These are phyloP conservation scores for Drosophila diplacantha DNA, from an alignment of 2,888 invertebrate species.

Conservation along the genomic window DNA sequence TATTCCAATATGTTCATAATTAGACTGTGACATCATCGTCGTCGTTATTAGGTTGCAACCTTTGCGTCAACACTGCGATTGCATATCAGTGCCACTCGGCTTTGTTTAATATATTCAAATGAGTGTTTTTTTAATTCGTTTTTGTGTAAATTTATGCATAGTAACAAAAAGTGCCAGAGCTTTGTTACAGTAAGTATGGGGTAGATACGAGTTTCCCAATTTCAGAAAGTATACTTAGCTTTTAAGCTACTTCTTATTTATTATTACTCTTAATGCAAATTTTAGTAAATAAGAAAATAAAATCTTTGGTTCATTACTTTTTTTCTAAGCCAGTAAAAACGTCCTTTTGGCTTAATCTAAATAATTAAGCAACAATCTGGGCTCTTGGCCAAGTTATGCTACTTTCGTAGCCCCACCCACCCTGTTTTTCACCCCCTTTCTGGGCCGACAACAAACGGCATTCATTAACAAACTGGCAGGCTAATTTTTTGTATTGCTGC, in stretches of 20 bases:
- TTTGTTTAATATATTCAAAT: constrained; percentile 8
- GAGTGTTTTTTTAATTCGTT: constrained; percentile 2
- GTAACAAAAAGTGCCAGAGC: too few relatives aligned
- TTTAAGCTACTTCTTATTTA: too few relatives aligned
- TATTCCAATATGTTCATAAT: neutral
- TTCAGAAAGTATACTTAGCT: neutral
- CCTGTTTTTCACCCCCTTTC: neutral
- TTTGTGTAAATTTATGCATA: neutral
- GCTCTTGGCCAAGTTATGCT: neutral
- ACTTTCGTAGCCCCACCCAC: neutral
- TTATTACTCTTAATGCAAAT: too few relatives aligned
- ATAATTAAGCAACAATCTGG: constrained; percentile 6
- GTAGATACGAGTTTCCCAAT: too few relatives aligned
- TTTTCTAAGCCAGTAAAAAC: neutral
- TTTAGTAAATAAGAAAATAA: neutral
- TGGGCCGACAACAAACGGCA: constrained; percentile 19
- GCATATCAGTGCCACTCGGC: constrained; percentile 13
- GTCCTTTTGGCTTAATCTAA: neutral
- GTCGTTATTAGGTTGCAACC: constrained; percentile 6
- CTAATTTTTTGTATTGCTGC: constrained; percentile 28
- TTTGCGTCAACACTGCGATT: constrained; percentile 8
- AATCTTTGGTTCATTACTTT: neutral
- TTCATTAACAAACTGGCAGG: constrained; percentile 27
- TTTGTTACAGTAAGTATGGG: neutral
- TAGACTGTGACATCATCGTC: constrained; percentile 8